phyloP scores from a whole-genome alignment of 37 sponge, comb jelly and placozoan species.

The Petrosia ficiformis region DNA sequence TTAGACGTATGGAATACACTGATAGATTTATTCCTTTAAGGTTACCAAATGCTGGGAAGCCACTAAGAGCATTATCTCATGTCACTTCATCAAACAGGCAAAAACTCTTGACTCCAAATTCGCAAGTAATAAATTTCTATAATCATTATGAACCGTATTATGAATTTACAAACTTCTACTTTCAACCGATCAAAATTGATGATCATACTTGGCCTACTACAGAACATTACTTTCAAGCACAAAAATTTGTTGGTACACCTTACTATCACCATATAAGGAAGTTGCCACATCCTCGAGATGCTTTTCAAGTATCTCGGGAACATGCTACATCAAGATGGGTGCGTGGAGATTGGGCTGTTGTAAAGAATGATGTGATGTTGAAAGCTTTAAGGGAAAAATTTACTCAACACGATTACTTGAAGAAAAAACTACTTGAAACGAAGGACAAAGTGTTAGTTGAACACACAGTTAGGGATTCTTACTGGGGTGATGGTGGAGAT shows the following conservation, averaged over 20 bases:
- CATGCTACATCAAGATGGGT: constrained; percentile 35
- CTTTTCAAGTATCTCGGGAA: constrained; percentile 53
- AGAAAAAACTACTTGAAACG: constrained; percentile 32
- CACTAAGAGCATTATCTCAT: too few relatives aligned
- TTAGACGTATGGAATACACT: too few relatives aligned
- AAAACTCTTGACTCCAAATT: too few relatives aligned
- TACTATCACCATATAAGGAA: constrained; percentile 38
- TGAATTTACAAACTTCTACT: constrained; percentile 81
- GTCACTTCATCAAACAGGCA: too few relatives aligned
- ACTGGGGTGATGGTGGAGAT: constrained; percentile 84
- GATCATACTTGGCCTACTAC: constrained; percentile 61
- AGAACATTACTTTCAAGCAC: constrained; percentile 87
- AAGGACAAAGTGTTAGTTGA: constrained; percentile 51
- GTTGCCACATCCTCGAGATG: constrained; percentile 31
- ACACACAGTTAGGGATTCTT: constrained; percentile 57
- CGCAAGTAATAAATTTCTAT: constrained; percentile 68
- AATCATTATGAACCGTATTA: constrained; percentile 54
- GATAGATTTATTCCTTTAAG: too few relatives aligned
- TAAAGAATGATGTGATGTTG: constrained; percentile 65
- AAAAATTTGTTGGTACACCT: constrained; percentile 82
- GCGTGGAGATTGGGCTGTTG: constrained; percentile 61
- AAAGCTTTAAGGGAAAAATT: constrained; percentile 60
- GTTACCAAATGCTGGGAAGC: too few relatives aligned
- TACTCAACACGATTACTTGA: constrained; percentile 36
- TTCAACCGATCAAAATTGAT: constrained; percentile 23